Base-by-base conservation (phyloP, 2,113 vertebrate genomes). In the Pycnonotus jocosus region DNA sequence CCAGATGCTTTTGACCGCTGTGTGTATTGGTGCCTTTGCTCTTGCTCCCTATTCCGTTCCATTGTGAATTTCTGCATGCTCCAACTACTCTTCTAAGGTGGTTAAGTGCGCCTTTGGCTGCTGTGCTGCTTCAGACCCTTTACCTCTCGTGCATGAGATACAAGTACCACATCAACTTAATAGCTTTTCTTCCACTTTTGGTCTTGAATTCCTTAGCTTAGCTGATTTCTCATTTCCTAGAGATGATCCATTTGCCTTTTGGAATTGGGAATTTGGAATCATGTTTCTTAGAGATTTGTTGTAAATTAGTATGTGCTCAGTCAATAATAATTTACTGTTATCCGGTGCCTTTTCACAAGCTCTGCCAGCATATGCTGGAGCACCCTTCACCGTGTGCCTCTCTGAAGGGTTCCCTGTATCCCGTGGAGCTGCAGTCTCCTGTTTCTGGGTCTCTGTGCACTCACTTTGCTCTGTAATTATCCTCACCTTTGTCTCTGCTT, bases 321-420 rank as follows among this genome's bases (percentile, higher is more conserved):
- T 22, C 1, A 2, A 38, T 28, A 11, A 58, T 8, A 54, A 56
- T 33, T 66, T 30, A 11, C 77, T 68, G 61, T 81, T 69, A 44
- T 50, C 30, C 16, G 13, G 24, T 54, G 15, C 1, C 10, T 51
- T 77, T 86, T 30, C 53, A 72, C 37, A 23, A 19, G 22, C 16
- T 88, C 33, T 88, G 53, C 18, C 33, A 9, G 48, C n/a, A 1
- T 3, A 4, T 16, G 33, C 19, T 64, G 70, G 18, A 71, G 28
- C 44, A 57, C 6, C 25, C 4, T 0, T n/a, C 45, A 3, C 45
- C 51, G 4, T 0, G 0, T 37, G 40, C 18, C 15, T 11, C 37
- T 85, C 62, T 60, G 21, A 12, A 4, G 35, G 14, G 21, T 12
- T 78, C 37, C 2, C 1, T 21, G 2, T 2, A 8, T 17, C 33